Evolutionary conservation across 2,888 invertebrate species (phyloP), one percentile per base, ranked within the genome.

Genomic region (Phymatocera aterrima): DNA sequence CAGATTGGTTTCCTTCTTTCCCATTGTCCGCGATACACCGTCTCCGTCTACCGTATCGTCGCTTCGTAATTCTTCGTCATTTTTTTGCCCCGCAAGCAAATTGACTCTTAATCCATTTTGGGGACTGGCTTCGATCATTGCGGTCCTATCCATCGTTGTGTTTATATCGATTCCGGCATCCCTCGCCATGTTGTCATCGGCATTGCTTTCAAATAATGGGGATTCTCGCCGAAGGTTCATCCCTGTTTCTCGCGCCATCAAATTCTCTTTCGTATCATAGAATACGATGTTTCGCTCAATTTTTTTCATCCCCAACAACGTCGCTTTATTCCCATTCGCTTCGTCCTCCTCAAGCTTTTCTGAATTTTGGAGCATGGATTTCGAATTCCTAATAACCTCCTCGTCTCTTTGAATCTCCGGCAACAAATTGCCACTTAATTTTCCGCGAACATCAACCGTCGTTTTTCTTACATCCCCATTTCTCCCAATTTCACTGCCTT

Each of bases 61-160:
- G 18, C 68, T 46, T 43, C 28, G 24, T 68, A 68, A 68, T 21
- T 68, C 15, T 15, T 21, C 68, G 15, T 46, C 28, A 15, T 46
- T 46, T 15, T 68, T 68, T 24, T 46, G 24, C 24, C 43, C 68
- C 2, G 24, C 43, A 24, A 28, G 46, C 46, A 68, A 21, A 68
- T 68, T 46, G 43, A 43, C 68, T 46, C 43, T 46, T 43, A 46
- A 68, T 46, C 46, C 68, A 46, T 43, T 68, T 18, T 31, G 61
- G 61, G 37, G n/a, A 10, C 8, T 37, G 61, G 34, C n/a, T 64
- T 21, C 61, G 34, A 37, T 18, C 18, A 21, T 64, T 37, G 61
- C 34, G 61, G 61, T 37, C 8, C 61, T 43, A 46, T 43, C 46
- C 28, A 1, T 18, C 46, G 46, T 24, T 46, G 12, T 24, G 18